These are phyloP conservation scores for Actinia tenebrosa DNA, from an alignment of 64 coral and sea anemone species.

Conservation along the genomic window DNA sequence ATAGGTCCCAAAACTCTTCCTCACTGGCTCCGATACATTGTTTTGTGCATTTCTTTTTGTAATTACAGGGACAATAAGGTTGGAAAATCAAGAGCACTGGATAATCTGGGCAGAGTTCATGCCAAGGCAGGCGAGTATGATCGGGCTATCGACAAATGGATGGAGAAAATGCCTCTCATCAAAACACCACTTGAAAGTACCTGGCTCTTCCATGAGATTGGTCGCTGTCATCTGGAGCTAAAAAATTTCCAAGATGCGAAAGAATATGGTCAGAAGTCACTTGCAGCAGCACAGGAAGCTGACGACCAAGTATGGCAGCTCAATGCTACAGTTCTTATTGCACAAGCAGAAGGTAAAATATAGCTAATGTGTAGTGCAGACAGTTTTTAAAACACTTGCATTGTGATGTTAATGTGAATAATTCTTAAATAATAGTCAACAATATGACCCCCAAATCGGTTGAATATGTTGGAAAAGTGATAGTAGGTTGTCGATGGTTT, in stretches of 20 bases:
- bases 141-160: slow-evolving; percentile 90
- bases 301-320: slow-evolving; percentile 94
- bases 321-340: slow-evolving; percentile 89
- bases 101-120: slow-evolving; percentile 83
- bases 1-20: too few relatives aligned
- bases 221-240: slow-evolving; percentile 87
- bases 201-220: slow-evolving; percentile 94
- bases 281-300: slow-evolving; percentile 86
- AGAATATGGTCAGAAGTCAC: slow-evolving; percentile 94
- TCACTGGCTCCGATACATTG: neutral
- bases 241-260: slow-evolving; percentile 95
- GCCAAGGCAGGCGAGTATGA: slow-evolving; percentile 85
- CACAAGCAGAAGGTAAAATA: slow-evolving; percentile 84
- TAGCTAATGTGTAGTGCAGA: too few relatives aligned
- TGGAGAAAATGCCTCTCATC: slow-evolving; percentile 82
- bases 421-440: too few relatives aligned
- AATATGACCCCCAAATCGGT: too few relatives aligned
- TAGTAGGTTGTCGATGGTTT: too few relatives aligned
- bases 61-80: slow-evolving; percentile 72
- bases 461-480: too few relatives aligned
- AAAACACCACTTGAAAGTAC: slow-evolving; percentile 91
- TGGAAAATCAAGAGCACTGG: slow-evolving; percentile 85
- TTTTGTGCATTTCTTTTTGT: neutral
- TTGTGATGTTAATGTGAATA: too few relatives aligned
- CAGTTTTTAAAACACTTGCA: too few relatives aligned